Evolutionary conservation across 2,797 vertebrate species (phyloP), one percentile per base, ranked within the genome.

Genomic region (Otus scops): DNA sequence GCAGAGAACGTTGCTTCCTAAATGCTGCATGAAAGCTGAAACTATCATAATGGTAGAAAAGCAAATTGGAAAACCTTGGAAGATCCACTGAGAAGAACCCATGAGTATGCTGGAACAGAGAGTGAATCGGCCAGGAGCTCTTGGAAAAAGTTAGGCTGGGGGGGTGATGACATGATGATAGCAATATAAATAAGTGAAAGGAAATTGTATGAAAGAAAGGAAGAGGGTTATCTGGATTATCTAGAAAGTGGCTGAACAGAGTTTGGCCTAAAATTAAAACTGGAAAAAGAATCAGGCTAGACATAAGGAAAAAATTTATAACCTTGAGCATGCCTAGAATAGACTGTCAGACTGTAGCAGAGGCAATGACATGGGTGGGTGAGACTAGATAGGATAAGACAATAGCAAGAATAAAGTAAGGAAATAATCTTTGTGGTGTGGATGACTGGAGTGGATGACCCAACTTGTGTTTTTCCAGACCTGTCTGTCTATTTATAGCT

Each of bases 151-250:
- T 88, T 89, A 74, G 75, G 47, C 76, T 85, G 15, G 60, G 64
- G 51, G 51, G 34, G 54, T 77, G 82, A 92, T 93, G 93, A 76
- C 86, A 95, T 74, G 86, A 88, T 95, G 84, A 92, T 95, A 91
- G 80, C 51, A 91, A 65, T 92, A 89, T 92, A 95, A 97, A 93
- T 93, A 94, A 96, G 85, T 84, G 84, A 96, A 95, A 97, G 92
- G 92, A 96, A 97, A 91, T n/a, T 32, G n/a, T 68, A 89, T 89
- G 88, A 95, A 95, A 96, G 96, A 96, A 96, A 97, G 96, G 97
- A 96, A 96, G 60, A 85, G 38, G 39, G 38, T 96, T 97, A 95
- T 97, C 94, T 94, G 85, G 50, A 94, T 81, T 97, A 96, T 97
- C 92, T 90, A 96, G 91, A 96, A 92, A 96, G 95, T 77, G 59